A percentile compares a stretch with the other conserved stretches of the same genome.
phyloP scores from a whole-genome alignment of 92 coral and sea anemone species.

The Micromussa lordhowensis region DNA sequence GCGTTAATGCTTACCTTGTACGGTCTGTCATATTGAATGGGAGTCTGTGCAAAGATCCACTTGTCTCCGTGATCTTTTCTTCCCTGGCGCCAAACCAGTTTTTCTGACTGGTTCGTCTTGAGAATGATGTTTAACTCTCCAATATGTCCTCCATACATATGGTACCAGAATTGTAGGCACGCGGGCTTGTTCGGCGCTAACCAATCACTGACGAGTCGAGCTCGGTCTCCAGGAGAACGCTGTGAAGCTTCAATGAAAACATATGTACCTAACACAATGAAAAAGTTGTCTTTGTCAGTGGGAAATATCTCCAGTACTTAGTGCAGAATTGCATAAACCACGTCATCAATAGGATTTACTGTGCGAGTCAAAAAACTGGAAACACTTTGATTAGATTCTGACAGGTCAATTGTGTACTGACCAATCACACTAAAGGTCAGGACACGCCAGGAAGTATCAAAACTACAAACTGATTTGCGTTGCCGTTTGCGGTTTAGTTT shows the following conservation, averaged over 20 bases:
- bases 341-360: no score
- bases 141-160: constrained; percentile 49
- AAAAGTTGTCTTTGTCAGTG: background rate
- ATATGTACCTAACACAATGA: constrained; percentile 23
- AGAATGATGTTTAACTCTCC: constrained; percentile 51
- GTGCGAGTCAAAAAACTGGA: no score
- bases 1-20: constrained; percentile 33
- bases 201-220: constrained; percentile 55
- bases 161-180: constrained; percentile 72
- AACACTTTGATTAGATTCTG: no score
- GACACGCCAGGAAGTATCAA: no score
- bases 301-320: background rate
- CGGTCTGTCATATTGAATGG: constrained; percentile 27
- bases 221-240: constrained; percentile 42
- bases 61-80: constrained; percentile 44
- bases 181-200: constrained; percentile 20
- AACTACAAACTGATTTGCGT: no score
- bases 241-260: constrained; percentile 56
- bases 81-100: constrained; percentile 44
- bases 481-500: no score
- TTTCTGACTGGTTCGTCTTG: constrained; percentile 34
- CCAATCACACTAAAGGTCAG: no score
- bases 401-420: no score
- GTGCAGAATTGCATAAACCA: background rate
- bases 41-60: constrained; percentile 60